A percentile compares a stretch with the other conserved stretches of the same genome.
Conservation (phyloP, 2,888 invertebrate genomes). For the Trichopoda pennipes region DNA sequence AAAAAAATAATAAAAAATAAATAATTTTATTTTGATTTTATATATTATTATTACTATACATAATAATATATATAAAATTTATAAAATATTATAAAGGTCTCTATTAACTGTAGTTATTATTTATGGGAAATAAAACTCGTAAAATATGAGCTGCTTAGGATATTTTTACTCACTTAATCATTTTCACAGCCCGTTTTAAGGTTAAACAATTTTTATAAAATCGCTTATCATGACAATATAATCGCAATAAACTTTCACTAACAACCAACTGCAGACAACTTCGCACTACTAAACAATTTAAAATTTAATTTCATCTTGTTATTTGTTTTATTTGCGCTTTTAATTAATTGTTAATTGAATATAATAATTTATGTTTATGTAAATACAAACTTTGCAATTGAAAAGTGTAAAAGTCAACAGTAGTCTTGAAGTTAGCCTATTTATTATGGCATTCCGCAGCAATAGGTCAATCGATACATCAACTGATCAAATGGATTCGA, state of each 20-base stretch:
- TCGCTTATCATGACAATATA: neutral
- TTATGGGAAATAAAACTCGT: no score
- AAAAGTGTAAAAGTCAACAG: neutral
- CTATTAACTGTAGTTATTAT: no score
- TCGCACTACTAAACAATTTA: conserved; percentile 37
- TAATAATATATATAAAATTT: no score
- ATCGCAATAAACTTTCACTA: neutral
- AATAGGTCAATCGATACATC: conserved; percentile 71
- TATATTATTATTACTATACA: no score
- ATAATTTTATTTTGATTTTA: no score
- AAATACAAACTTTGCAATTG: neutral
- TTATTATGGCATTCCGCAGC: conserved; percentile 75
- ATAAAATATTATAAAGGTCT: no score
- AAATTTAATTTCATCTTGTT: conserved; percentile 51
- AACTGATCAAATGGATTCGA: conserved; percentile 74
- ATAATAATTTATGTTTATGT: conserved; percentile 8
- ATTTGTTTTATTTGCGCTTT: conserved; percentile 33
- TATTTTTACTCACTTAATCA: no score
- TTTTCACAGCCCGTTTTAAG: no score
- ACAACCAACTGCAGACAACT: conserved; percentile 40
- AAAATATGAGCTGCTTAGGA: no score
- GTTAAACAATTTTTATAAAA: no score
- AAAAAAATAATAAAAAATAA: no score
- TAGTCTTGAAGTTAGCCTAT: conserved; percentile 23
- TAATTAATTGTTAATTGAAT: conserved; percentile 1